A percentile compares a stretch with the other conserved stretches of the same genome.
Conservation (phyloP, 2,888 invertebrate genomes). For the Drosophila mulleri region DNA sequence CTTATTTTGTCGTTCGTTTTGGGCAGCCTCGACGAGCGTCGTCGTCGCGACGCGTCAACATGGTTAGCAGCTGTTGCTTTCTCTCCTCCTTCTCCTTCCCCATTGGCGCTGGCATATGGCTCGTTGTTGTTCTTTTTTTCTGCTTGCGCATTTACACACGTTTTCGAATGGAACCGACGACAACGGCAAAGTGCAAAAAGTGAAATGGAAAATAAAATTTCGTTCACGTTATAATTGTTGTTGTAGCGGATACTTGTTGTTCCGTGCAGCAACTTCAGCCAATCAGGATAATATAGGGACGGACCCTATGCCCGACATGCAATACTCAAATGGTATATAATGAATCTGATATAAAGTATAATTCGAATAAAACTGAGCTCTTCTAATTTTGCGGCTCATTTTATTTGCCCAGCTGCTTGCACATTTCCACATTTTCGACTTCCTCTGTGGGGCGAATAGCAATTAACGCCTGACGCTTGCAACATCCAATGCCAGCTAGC, state of each 20-base stretch:
- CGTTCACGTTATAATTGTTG: constrained; percentile 2
- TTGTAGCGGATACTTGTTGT: constrained; percentile 6
- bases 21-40: constrained; percentile 9
- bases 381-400: neutral
- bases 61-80: constrained; percentile 76
- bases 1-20: constrained; percentile 11
- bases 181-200: constrained; percentile 45
- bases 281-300: constrained; percentile 26
- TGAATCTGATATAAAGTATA: neutral
- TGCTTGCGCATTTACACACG: constrained; percentile 40
- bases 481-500: constrained; percentile 31
- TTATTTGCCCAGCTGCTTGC: constrained; percentile 20
- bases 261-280: constrained; percentile 19
- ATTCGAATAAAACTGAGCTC: neutral
- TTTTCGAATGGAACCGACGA: constrained; percentile 27
- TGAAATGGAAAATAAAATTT: constrained; percentile 49
- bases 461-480: constrained; percentile 50
- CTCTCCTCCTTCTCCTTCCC: constrained; percentile 3
- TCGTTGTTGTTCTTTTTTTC: constrained; percentile 24
- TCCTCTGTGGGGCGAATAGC: constrained; percentile 32
- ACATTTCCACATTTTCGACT: constrained; percentile 38
- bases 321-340: neutral
- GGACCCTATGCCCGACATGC: neutral
- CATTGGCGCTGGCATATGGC: constrained; percentile 34
- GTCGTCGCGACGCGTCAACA: constrained; percentile 55